Conservation (phyloP, 1,140 invertebrate species). For the Kradibia gibbosae region DNA sequence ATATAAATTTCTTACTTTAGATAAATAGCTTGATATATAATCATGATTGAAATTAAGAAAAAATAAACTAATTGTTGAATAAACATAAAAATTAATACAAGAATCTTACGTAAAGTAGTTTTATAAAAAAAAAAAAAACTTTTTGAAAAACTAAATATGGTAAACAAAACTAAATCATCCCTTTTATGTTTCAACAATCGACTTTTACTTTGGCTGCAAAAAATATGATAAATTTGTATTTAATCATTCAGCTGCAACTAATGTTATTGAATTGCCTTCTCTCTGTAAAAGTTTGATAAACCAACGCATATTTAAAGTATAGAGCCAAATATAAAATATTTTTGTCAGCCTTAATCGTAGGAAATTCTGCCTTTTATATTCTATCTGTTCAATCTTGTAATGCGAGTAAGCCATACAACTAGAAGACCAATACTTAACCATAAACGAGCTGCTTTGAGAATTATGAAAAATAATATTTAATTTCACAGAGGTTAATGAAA, state of each 20-base stretch:
- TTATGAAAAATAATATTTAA: constrained; percentile 33
- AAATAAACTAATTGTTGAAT: too few relatives aligned
- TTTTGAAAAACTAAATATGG: too few relatives aligned
- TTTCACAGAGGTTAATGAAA: background rate
- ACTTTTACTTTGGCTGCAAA: too few relatives aligned
- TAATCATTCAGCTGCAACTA: too few relatives aligned
- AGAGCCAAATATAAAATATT: constrained; percentile 13
- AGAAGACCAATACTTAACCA: constrained; percentile 42
- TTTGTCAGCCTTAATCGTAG: constrained; percentile 6
- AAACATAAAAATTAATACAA: constrained; percentile 14
- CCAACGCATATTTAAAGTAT: constrained; percentile 19
- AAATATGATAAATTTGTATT: too few relatives aligned
- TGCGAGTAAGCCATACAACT: constrained; percentile 43
- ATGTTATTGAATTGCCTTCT: too few relatives aligned
- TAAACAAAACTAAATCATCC: too few relatives aligned
- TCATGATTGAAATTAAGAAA: too few relatives aligned
- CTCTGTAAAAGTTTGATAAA: constrained; percentile 21
- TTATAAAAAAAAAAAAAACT: too few relatives aligned
- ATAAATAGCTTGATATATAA: constrained; percentile 2
- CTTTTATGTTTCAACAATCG: too few relatives aligned
- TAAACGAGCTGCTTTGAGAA: constrained; percentile 42
- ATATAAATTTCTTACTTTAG: background rate
- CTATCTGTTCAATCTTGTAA: constrained; percentile 31
- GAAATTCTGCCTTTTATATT: too few relatives aligned
- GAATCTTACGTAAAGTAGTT: too few relatives aligned